These are phyloP conservation scores for Melanostigma gelatinosum DNA, from an alignment of 2,113 vertebrate species.

Conservation along the genomic window DNA sequence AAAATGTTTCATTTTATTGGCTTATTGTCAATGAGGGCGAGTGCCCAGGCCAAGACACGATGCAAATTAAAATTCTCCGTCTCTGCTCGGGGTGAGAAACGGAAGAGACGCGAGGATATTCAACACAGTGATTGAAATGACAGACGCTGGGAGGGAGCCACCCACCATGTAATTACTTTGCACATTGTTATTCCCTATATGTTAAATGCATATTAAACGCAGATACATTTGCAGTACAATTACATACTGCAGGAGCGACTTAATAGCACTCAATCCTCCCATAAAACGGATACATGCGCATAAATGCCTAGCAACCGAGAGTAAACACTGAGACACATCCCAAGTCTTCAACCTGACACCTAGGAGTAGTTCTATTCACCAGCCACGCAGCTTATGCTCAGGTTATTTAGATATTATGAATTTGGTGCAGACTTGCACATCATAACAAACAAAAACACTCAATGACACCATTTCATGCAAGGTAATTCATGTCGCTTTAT, in stretches of 20 bases:
- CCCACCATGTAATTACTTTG: constrained; percentile 76
- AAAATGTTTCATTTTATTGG: constrained; percentile 55
- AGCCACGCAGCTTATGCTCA: not conserved
- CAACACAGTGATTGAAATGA: constrained; percentile 68
- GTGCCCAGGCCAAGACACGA: constrained; percentile 36
- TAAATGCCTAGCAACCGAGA: constrained; percentile 3
- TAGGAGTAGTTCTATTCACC: not conserved
- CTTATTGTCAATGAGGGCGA: constrained; percentile 50
- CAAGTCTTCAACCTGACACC: not conserved
- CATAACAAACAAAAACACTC: not conserved
- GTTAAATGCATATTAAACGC: constrained; percentile 76
- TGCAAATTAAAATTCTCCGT: constrained; percentile 64
- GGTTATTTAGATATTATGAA: constrained; percentile 10
- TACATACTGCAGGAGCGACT: constrained; percentile 33
- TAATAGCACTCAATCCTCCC: constrained; percentile 22
- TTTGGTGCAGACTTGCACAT: not conserved
- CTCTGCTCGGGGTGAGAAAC: constrained; percentile 60
- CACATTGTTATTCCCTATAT: constrained; percentile 77
- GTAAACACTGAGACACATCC: not conserved
- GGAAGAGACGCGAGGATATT: constrained; percentile 66
- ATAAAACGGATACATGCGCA: constrained; percentile 21
- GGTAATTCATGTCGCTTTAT: not conserved
- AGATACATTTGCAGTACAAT: constrained; percentile 56
- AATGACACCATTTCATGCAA: not conserved
- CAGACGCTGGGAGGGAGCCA: constrained; percentile 71